phyloP scores from a whole-genome alignment of 2,888 invertebrate species.

The Lucinisca nassula region DNA sequence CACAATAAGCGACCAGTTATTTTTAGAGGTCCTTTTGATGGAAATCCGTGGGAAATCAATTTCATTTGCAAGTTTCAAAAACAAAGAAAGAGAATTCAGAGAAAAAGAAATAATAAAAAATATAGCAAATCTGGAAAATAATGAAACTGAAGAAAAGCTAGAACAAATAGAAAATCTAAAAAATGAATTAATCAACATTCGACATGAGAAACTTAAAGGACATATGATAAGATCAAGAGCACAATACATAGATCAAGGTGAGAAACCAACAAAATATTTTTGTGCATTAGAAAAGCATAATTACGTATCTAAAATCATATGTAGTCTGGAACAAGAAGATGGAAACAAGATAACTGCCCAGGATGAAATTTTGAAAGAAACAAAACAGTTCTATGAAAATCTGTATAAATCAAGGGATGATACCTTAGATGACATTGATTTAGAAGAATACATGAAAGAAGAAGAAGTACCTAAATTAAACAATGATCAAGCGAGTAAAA shows the following conservation, averaged over 20 bases:
- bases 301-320: not conserved
- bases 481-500: too few relatives aligned
- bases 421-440: not conserved
- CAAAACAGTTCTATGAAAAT: too few relatives aligned
- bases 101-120: not conserved
- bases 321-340: not conserved
- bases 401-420: too few relatives aligned
- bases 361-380: not conserved
- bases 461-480: too few relatives aligned
- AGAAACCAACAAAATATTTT: conserved; percentile 21
- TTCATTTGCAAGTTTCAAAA: conserved; percentile 19
- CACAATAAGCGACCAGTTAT: conserved; percentile 12
- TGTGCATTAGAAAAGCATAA: not conserved
- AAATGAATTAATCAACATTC: not conserved
- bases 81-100: not conserved
- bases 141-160: not conserved
- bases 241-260: conserved; percentile 12
- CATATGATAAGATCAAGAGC: conserved; percentile 11
- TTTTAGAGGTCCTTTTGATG: conserved; percentile 24
- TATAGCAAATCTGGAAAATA: not conserved
- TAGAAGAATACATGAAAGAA: too few relatives aligned
- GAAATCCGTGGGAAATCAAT: conserved; percentile 17
- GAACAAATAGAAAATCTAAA: not conserved
- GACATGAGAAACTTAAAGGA: conserved; percentile 16
- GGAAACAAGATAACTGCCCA: not conserved